Conservation (phyloP, 2,113 vertebrate genomes). For the Cheirogaleus medius region DNA sequence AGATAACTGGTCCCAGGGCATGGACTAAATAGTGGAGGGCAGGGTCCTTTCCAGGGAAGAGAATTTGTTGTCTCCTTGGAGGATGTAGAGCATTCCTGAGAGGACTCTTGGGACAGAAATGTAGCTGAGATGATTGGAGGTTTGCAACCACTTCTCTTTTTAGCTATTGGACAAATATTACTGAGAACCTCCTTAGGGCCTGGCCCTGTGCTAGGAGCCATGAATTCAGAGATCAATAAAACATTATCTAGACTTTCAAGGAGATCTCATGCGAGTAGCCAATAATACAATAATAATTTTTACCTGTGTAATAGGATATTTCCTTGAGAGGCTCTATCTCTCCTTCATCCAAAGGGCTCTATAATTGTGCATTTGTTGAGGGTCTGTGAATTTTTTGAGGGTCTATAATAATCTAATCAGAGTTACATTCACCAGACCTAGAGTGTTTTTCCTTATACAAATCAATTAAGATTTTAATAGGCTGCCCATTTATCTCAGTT, state of each 20-base stretch:
- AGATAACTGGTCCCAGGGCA: not conserved
- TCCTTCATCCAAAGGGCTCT: not conserved
- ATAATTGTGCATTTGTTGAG: no score
- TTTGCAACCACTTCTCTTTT: not conserved
- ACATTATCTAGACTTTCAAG: not conserved
- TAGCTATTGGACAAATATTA: not conserved
- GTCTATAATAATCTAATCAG: not conserved
- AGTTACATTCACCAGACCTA: not conserved
- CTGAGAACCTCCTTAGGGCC: no score
- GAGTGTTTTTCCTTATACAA: not conserved
- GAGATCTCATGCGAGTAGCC: not conserved
- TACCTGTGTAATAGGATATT: not conserved
- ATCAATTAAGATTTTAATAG: not conserved
- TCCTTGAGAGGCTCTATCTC: not conserved
- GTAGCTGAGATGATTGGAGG: not conserved
- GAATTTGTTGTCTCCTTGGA: not conserved
- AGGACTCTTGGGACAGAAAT: no score
- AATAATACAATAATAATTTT: not conserved
- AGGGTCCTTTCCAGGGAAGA: not conserved
- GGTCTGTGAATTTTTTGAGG: not conserved
- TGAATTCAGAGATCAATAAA: not conserved
- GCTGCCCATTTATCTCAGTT: not conserved
- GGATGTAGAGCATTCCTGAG: not conserved
- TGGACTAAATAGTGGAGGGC: not conserved
- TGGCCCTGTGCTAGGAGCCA: not conserved